Evolutionary conservation across 2,797 vertebrate genomes (phyloP).

Genomic region (Catamblyrhynchus diadema): DNA sequence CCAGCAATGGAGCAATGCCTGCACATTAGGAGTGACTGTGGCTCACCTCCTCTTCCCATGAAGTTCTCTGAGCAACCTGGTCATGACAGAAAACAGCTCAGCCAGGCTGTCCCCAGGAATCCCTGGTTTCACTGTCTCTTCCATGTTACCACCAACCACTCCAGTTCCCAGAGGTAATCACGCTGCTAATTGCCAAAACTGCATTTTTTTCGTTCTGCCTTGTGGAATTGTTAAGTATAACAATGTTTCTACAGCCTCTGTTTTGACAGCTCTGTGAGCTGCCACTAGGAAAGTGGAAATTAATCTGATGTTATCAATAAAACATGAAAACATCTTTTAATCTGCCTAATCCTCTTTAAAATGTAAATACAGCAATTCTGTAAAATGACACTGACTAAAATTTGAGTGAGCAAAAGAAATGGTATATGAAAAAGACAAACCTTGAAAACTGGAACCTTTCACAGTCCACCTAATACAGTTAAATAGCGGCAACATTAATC

Average conservation of each 20-base stretch:
- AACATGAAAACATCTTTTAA: constrained; percentile 47
- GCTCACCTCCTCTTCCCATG: not conserved
- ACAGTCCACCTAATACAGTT: constrained; percentile 23
- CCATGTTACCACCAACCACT: not conserved
- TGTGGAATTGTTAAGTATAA: constrained; percentile 26
- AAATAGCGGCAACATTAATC: not conserved
- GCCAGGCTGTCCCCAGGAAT: not conserved
- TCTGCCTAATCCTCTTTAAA: constrained; percentile 40
- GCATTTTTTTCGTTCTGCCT: constrained; percentile 8
- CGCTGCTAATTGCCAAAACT: constrained; percentile 18
- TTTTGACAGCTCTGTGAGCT: constrained; percentile 22
- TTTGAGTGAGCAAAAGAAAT: constrained; percentile 30
- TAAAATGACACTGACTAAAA: constrained; percentile 50
- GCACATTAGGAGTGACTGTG: not conserved
- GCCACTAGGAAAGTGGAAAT: constrained; percentile 5
- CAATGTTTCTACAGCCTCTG: not conserved
- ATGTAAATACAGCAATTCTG: constrained; percentile 33
- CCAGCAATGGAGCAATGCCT: not conserved
- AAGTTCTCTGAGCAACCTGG: not conserved
- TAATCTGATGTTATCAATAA: constrained; percentile 49
- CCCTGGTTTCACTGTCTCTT: not conserved
- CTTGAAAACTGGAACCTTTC: constrained; percentile 51
- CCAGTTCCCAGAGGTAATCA: not conserved
- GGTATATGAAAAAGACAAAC: not conserved
- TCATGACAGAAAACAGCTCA: not conserved